phyloP scores from a whole-genome alignment of 2,888 invertebrate species.

The Spisula solida region DNA sequence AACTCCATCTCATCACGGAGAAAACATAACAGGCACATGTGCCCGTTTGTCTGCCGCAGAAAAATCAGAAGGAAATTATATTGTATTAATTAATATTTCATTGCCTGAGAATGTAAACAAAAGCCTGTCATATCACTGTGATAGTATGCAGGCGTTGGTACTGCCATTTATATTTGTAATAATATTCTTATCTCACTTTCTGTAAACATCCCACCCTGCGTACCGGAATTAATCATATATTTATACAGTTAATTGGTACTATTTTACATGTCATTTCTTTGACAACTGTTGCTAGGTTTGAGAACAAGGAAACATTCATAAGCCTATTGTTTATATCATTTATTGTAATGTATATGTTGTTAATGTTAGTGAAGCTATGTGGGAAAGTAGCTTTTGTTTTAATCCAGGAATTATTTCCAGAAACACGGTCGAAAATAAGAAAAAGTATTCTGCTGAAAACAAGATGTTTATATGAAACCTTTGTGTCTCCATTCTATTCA shows the following conservation, averaged over 20 bases:
- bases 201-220: constrained; percentile 68
- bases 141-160: constrained; percentile 46
- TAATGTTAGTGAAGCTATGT: constrained; percentile 32
- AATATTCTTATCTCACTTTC: constrained; percentile 60
- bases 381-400: constrained; percentile 47
- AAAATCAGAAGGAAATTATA: constrained; percentile 39
- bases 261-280: constrained; percentile 54
- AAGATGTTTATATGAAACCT: no score
- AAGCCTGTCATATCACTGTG: constrained; percentile 63
- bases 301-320: constrained; percentile 54
- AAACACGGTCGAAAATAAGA: not conserved
- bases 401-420: not conserved
- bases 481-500: no score
- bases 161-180: constrained; percentile 53
- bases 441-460: no score
- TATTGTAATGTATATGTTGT: constrained; percentile 48
- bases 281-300: constrained; percentile 47
- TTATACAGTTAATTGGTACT: constrained; percentile 63
- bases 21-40: constrained; percentile 33
- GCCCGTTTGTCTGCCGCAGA: constrained; percentile 36
- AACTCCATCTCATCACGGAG: constrained; percentile 29
- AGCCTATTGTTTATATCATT: constrained; percentile 49
- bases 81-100: constrained; percentile 60
- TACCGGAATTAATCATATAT: constrained; percentile 64
- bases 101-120: constrained; percentile 61